phyloP scores from a whole-genome alignment of 2,888 invertebrate genomes.

The Drosophila testacea region DNA sequence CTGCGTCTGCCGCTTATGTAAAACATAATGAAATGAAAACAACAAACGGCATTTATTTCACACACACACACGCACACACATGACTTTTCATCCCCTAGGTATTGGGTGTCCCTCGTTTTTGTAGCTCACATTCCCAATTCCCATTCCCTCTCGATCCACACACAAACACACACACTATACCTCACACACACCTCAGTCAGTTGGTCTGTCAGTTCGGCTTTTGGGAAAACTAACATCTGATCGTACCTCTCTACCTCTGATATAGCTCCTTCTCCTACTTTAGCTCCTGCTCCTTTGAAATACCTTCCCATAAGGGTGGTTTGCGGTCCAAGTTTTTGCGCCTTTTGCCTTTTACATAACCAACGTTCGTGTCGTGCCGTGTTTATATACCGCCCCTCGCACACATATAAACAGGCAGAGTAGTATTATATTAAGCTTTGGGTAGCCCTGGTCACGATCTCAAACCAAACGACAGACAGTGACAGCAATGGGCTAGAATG shows the following conservation, averaged over 20 bases:
- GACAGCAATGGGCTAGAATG: not conserved
- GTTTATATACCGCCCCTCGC: constrained; percentile 74
- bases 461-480: constrained; percentile 5
- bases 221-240: constrained; percentile 85
- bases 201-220: constrained; percentile 50
- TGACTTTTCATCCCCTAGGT: constrained; percentile 84
- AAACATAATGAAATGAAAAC: constrained; percentile 72
- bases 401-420: constrained; percentile 31
- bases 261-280: constrained; percentile 19
- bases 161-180: constrained; percentile 28
- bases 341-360: constrained; percentile 51
- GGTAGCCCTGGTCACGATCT: constrained; percentile 46
- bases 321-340: constrained; percentile 53
- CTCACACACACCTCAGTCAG: constrained; percentile 42
- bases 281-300: constrained; percentile 24
- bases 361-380: constrained; percentile 27
- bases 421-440: constrained; percentile 53
- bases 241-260: constrained; percentile 57
- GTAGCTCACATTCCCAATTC: constrained; percentile 43
- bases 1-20: constrained; percentile 64
- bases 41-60: constrained; percentile 73
- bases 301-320: constrained; percentile 69
- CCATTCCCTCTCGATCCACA: constrained; percentile 21
- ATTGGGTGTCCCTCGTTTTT: constrained; percentile 55
- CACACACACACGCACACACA: constrained; percentile 53